Conservation (phyloP, 2,797 vertebrate genomes). For the Lagodon rhomboides region DNA sequence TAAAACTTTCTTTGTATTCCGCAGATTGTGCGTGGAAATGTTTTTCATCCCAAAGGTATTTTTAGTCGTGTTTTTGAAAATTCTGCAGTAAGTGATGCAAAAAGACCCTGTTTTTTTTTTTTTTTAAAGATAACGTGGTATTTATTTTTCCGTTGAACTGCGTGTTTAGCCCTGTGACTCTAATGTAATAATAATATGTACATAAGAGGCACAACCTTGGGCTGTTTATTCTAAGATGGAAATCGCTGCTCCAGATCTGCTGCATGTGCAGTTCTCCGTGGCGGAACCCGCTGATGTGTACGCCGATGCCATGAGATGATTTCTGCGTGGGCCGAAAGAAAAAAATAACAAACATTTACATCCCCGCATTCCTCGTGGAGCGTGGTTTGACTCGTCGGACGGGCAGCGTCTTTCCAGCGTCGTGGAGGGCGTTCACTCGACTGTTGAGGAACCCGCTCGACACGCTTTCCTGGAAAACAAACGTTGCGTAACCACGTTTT, state of each 20-base stretch:
- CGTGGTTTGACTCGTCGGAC: constrained; percentile 13
- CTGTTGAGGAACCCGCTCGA: background rate
- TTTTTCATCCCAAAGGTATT: background rate
- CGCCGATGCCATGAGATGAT: constrained; percentile 21
- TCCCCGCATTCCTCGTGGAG: constrained; percentile 18
- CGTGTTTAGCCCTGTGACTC: background rate
- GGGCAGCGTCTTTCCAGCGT: background rate
- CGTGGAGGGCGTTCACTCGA: background rate
- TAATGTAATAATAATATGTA: too few relatives aligned
- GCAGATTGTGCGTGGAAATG: too few relatives aligned
- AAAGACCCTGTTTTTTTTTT: background rate
- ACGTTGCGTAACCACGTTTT: constrained; percentile 22
- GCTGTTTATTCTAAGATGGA: background rate
- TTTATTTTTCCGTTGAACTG: background rate
- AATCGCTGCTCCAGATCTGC: background rate
- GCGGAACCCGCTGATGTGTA: constrained; percentile 10
- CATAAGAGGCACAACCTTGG: background rate
- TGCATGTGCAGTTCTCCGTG: background rate
- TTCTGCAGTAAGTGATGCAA: background rate
- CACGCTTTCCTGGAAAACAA: constrained; percentile 34
- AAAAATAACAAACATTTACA: constrained; percentile 38
- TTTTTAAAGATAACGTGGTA: background rate
- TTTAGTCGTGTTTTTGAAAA: background rate
- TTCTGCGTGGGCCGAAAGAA: constrained; percentile 16
- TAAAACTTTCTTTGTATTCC: too few relatives aligned